Evolutionary conservation across 2,888 invertebrate genomes (phyloP), one percentile per base, ranked within the genome.

Genomic region (Metallyticus violacea): DNA sequence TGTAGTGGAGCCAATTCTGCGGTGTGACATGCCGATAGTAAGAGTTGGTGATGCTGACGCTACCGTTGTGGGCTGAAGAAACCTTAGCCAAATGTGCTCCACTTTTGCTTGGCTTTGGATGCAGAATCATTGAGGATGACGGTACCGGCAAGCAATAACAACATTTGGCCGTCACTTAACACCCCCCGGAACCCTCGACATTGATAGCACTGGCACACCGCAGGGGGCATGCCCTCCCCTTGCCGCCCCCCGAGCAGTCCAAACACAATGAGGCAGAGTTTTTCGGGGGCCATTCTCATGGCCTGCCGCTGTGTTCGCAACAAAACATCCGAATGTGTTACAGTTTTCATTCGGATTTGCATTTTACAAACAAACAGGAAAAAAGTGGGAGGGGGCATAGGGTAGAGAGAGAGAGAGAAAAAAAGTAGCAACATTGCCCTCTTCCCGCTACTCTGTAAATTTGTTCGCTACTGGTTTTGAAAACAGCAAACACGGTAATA

Each of bases 401-500:
- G 15, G 15, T 15, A 62, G 26, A 26, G 30, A 30, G 81, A 81
- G 4, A 81, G 81, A 81, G 81, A 81, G 25, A 7, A 62, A 62
- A 62, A 62, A 62, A 62, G 40, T 62, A 62, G 40, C 15, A 62
- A 62, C 40, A 62, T 62, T 62, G 40, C 40, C 15, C 40, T 62
- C 40, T 62, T 62, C 40, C 40, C 40, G 29, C 26, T 26, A 15
- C n/a, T 81, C 81, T 30, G 81, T 30, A 81, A 81, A 81, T 81
- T 81, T 81, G 81, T 40, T 30, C 30, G 29, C 25, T 40, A 40
- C 81, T 81, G 81, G 81, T 81, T 81, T 81, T 81, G 81, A 81
- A 81, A 81, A 81, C 30, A 81, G 40, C 81, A 81, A 81, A 81
- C 81, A 81, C 81, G 81, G n/a, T 82, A 82, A 82, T 82, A 76